Evolutionary conservation across 2,888 invertebrate genomes (phyloP).

Genomic region (Thymelicus sylvestris): DNA sequence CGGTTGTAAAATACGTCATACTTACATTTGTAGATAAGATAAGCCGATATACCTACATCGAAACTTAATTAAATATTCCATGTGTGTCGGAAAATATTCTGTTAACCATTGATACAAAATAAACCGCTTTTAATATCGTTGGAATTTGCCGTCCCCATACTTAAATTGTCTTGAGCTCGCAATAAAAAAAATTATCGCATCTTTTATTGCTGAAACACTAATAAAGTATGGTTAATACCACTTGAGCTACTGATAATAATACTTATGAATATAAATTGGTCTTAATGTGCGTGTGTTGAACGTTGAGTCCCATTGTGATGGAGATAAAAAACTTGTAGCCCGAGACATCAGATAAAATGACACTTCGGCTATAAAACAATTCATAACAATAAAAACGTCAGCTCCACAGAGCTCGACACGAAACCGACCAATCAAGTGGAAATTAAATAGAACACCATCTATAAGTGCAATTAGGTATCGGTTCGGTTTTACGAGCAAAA

Average conservation of each 20-base stretch:
- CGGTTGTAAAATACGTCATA: not conserved
- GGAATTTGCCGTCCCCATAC: conserved; percentile 2
- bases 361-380: conserved; percentile 61
- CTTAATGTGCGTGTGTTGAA: conserved; percentile 36
- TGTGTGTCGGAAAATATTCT: conserved; percentile 2
- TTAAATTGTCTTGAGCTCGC: conserved; percentile 10
- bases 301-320: conserved; percentile 44
- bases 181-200: conserved; percentile 19
- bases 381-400: conserved; percentile 80
- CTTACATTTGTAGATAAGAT: not conserved
- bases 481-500: conserved; percentile 75
- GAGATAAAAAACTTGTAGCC: conserved; percentile 50
- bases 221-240: conserved; percentile 22
- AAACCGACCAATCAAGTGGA: conserved; percentile 69
- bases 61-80: conserved; percentile 10
- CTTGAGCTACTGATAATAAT: conserved; percentile 39
- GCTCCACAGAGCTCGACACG: conserved; percentile 59
- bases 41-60: conserved; percentile 1
- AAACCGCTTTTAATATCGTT: conserved; percentile 4
- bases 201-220: conserved; percentile 7
- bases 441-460: conserved; percentile 77
- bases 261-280: conserved; percentile 43
- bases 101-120: conserved; percentile 5
- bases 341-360: conserved; percentile 41
- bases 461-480: conserved; percentile 69